Evolutionary conservation across 92 coral and sea anemone genomes (phyloP).

Genomic region (Pocillopora grandis): DNA sequence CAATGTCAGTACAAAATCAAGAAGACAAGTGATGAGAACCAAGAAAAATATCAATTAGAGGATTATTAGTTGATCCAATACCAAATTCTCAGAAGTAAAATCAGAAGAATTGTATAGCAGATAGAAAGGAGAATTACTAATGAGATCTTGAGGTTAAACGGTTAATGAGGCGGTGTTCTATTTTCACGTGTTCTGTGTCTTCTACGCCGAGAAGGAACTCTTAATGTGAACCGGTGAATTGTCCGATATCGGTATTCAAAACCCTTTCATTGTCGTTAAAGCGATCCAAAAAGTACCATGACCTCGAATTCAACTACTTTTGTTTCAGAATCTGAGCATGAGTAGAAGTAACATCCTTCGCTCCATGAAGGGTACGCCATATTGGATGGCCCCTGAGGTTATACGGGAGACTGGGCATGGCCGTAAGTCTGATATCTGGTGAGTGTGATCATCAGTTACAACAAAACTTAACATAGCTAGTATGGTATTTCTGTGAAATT

Average conservation of each 20-base stretch:
- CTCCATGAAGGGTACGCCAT: slow-evolving; percentile 98
- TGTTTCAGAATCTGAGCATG: slow-evolving; percentile 81
- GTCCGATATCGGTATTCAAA: neutral
- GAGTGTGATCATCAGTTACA: neutral
- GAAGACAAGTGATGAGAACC: too few relatives aligned
- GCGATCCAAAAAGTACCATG: neutral
- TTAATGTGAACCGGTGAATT: too few relatives aligned
- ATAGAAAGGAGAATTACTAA: too few relatives aligned
- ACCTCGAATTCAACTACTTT: neutral
- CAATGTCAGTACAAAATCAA: too few relatives aligned
- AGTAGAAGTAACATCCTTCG: slow-evolving; percentile 89
- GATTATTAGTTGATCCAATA: too few relatives aligned
- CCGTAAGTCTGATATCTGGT: slow-evolving; percentile 97
- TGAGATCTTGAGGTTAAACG: too few relatives aligned
- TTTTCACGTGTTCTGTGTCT: too few relatives aligned
- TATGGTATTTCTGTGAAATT: neutral
- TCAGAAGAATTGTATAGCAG: too few relatives aligned
- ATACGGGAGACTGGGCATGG: slow-evolving; percentile 97
- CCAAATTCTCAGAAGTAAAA: too few relatives aligned
- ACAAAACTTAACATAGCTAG: neutral
- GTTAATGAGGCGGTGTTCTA: too few relatives aligned
- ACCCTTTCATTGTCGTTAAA: neutral
- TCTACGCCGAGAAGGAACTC: too few relatives aligned
- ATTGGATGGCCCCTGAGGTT: slow-evolving; percentile 99
- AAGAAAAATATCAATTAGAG: too few relatives aligned